A percentile compares a stretch with the other conserved stretches of the same genome.
Evolutionary conservation across 1,140 invertebrate species (phyloP).

Genomic region (Contarinia nasturtii): DNA sequence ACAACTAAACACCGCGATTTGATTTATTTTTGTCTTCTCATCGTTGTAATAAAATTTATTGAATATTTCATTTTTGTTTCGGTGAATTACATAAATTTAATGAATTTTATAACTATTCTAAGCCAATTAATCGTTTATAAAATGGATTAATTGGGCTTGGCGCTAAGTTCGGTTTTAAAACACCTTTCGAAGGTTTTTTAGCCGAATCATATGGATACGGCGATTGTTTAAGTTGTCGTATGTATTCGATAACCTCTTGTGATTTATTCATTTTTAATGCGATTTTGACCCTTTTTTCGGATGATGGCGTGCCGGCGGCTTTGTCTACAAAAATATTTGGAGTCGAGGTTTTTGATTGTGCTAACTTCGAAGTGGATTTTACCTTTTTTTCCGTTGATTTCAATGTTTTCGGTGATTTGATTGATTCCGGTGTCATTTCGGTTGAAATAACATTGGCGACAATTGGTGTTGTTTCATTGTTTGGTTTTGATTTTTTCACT

Average conservation of each 20-base stretch:
- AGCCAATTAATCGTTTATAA: conserved; percentile 32
- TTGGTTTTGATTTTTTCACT: conserved; percentile 1
- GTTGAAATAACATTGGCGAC: neutral
- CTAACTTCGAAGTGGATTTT: neutral
- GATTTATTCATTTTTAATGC: conserved; percentile 40
- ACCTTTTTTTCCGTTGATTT: conserved; percentile 1
- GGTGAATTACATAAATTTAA: no score
- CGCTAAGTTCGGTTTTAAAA: conserved; percentile 44
- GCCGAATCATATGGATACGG: conserved; percentile 49
- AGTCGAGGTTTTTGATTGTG: neutral
- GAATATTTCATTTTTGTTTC: no score
- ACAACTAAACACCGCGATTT: no score
- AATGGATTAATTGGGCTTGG: conserved; percentile 57
- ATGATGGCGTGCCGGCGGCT: neutral
- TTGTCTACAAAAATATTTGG: neutral
- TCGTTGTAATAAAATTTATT: no score
- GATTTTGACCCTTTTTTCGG: conserved; percentile 35
- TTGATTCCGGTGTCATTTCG: neutral
- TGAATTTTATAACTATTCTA: conserved; percentile 3
- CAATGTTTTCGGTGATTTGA: neutral
- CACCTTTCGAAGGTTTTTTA: conserved; percentile 41
- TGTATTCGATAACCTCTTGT: conserved; percentile 47
- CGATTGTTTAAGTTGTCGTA: conserved; percentile 40
- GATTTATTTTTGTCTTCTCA: no score
- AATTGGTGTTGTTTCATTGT: neutral